Evolutionary conservation across 2,888 invertebrate species (phyloP).

Genomic region (Cetonia aurata): DNA sequence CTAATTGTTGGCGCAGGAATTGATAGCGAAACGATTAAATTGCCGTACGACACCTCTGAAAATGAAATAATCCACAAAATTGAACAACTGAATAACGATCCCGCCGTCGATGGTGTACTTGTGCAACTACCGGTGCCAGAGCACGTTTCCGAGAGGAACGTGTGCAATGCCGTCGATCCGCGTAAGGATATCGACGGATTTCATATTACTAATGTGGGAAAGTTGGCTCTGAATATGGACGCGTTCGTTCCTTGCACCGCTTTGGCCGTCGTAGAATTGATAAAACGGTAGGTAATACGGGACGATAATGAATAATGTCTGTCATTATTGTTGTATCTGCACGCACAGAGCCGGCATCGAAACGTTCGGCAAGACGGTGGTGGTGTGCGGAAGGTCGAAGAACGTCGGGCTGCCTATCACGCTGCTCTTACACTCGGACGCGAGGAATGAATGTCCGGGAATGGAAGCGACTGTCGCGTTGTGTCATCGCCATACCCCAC

Average conservation of each 20-base stretch:
- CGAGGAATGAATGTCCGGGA: slow-evolving; percentile 76
- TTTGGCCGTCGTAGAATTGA: slow-evolving; percentile 78
- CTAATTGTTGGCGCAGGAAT: slow-evolving; percentile 68
- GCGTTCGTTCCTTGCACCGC: slow-evolving; percentile 86
- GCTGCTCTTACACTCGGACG: slow-evolving; percentile 85
- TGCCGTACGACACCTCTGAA: slow-evolving; percentile 73
- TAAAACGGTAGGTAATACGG: slow-evolving; percentile 69
- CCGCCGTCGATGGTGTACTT: slow-evolving; percentile 83
- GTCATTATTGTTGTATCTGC: slow-evolving; percentile 1
- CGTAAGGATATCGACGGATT: slow-evolving; percentile 95
- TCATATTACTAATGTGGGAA: slow-evolving; percentile 85
- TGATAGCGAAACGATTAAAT: slow-evolving; percentile 75
- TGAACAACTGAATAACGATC: slow-evolving; percentile 76
- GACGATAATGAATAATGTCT: neutral
- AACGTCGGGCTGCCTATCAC: slow-evolving; percentile 93
- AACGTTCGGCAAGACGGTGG: slow-evolving; percentile 88
- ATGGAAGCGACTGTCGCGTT: slow-evolving; percentile 91
- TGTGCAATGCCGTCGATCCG: slow-evolving; percentile 84
- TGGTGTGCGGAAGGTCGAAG: slow-evolving; percentile 91
- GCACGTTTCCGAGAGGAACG: slow-evolving; percentile 79
- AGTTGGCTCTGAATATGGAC: slow-evolving; percentile 79
- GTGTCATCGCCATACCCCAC: slow-evolving; percentile 90
- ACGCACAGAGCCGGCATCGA: slow-evolving; percentile 73
- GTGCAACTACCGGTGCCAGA: slow-evolving; percentile 87
- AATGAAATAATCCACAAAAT: slow-evolving; percentile 77